Conservation (phyloP, 1,140 invertebrate species). For the Pemphigus obesinymphae region DNA sequence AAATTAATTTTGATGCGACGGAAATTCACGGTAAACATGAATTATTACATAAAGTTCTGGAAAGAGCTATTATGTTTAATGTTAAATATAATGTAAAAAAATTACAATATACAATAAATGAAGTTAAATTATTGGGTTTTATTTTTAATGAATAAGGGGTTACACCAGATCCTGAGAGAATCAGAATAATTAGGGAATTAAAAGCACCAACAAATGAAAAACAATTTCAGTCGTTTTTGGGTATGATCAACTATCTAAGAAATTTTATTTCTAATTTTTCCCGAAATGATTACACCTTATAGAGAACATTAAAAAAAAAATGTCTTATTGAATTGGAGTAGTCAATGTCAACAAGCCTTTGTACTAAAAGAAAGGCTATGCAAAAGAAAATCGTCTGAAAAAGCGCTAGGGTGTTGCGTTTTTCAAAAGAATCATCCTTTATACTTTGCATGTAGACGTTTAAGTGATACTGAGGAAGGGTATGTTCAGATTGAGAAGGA, state of each 20-base stretch:
- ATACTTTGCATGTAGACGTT: not conserved
- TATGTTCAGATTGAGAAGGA: not conserved
- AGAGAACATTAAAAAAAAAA: not conserved
- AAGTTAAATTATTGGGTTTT: not conserved
- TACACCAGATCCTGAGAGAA: not conserved
- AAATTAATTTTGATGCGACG: no score
- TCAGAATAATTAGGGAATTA: not conserved
- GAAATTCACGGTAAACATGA: no score
- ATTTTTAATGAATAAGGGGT: not conserved
- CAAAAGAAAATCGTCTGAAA: not conserved
- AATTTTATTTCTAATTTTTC: not conserved
- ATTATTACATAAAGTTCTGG: not conserved
- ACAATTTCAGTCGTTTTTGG: not conserved
- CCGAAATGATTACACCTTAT: not conserved
- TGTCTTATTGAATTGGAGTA: not conserved
- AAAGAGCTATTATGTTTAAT: not conserved
- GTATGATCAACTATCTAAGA: not conserved
- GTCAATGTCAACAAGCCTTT: not conserved
- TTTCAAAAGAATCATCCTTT: not conserved
- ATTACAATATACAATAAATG: not conserved
- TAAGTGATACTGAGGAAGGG: not conserved
- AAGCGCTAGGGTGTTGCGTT: not conserved
- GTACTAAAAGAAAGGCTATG: not conserved
- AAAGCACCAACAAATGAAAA: not conserved
- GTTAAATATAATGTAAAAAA: not conserved